A percentile compares a stretch with the other conserved stretches of the same genome.
Conservation (phyloP, 1,140 invertebrate genomes). For the Teleopsis dalmanni region DNA sequence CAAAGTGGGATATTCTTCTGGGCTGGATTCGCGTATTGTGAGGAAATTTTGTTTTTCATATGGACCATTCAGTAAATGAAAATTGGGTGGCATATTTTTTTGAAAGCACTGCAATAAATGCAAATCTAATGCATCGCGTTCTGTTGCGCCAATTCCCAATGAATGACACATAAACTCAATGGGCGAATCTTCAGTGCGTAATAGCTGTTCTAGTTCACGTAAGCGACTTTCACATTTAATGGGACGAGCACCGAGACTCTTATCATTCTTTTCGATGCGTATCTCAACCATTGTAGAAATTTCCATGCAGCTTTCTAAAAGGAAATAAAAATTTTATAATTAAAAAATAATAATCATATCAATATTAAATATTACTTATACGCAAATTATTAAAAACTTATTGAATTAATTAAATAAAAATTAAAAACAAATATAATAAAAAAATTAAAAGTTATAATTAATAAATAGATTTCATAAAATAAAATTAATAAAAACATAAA, state of each 20-base stretch:
- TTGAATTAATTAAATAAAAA: neutral
- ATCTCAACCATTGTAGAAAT: conserved; percentile 74
- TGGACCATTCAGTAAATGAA: conserved; percentile 60
- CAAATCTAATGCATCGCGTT: conserved; percentile 69
- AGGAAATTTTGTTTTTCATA: conserved; percentile 45
- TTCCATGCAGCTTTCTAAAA: conserved; percentile 63
- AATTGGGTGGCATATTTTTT: conserved; percentile 71
- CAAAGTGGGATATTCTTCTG: conserved; percentile 77
- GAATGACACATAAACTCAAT: conserved; percentile 82
- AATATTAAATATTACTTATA: too few relatives aligned
- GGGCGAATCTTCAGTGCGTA: conserved; percentile 68
- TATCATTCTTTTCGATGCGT: conserved; percentile 68
- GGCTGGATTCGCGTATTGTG: conserved; percentile 39
- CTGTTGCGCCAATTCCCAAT: conserved; percentile 65
- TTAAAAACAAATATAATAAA: too few relatives aligned
- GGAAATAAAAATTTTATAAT: neutral
- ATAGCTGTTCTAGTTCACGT: conserved; percentile 70
- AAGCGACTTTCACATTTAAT: conserved; percentile 79
- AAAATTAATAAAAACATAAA: too few relatives aligned
- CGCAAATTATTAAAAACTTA: neutral
- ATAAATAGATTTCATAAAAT: too few relatives aligned
- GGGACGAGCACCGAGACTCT: conserved; percentile 64
- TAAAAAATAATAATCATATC: neutral
- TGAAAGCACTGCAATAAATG: conserved; percentile 74
- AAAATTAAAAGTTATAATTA: too few relatives aligned